Percentiles rank a stretch among this genome's conserved stretches.
These are phyloP conservation scores for Tetragonisca angustula DNA, from an alignment of 2,888 invertebrate genomes.

Conservation along the genomic window DNA sequence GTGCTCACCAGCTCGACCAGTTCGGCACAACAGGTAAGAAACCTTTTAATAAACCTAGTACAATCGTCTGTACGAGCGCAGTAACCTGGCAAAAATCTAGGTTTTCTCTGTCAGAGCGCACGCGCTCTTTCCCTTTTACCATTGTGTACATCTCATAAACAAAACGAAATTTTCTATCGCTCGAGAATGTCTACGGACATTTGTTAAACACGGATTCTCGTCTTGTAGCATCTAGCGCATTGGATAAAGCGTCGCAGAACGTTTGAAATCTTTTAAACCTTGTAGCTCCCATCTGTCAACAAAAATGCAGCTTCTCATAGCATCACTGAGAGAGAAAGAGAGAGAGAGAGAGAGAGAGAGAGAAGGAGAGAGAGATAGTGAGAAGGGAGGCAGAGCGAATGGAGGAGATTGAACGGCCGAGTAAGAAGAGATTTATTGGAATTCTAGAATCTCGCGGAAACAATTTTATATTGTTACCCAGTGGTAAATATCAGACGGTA, in stretches of 20 bases:
- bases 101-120: slow-evolving; percentile 62
- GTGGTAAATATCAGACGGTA: slow-evolving; percentile 3
- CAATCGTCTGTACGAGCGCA: slow-evolving; percentile 6
- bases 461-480: neutral
- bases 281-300: slow-evolving; percentile 47
- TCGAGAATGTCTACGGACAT: neutral
- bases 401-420: neutral
- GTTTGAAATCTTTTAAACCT: neutral
- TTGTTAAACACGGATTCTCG: neutral
- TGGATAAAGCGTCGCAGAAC: neutral
- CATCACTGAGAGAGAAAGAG: neutral
- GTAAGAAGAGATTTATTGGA: neutral
- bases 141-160: slow-evolving; percentile 64
- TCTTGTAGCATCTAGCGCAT: neutral
- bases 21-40: slow-evolving; percentile 80
- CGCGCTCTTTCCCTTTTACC: slow-evolving; percentile 53
- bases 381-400: no score
- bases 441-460: no score
- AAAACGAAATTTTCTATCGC: slow-evolving; percentile 56
- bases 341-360: neutral
- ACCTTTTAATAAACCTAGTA: slow-evolving; percentile 8
- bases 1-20: slow-evolving; percentile 81
- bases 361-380: neutral
- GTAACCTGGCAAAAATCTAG: slow-evolving; percentile 49
- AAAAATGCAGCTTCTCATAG: slow-evolving; percentile 25